Evolutionary conservation across 2,888 invertebrate species (phyloP), one percentile per base, ranked within the genome.

Genomic region (Escarpia spicata): DNA sequence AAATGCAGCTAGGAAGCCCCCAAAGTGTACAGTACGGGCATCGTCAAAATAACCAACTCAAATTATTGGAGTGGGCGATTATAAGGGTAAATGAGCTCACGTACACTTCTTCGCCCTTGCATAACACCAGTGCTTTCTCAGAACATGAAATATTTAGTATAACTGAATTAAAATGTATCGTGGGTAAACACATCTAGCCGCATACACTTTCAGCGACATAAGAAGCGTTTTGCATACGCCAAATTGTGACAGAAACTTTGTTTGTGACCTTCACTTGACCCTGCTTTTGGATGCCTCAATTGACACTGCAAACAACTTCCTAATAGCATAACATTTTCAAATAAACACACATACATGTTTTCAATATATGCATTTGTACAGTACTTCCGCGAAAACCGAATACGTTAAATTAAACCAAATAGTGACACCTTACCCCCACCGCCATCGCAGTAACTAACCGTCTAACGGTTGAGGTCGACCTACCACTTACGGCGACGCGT

Each of bases 241-340:
- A 75, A 26, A 75, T 26, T 75, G 75, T 26, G 3, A 19, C 19
- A 9, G n/a, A 75, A 75, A 26, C 75, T 75, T 75, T 75, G 15
- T 75, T 75, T 75, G 26, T 75, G 75, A 75, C 75, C 75, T 75
- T 75, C 75, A 75, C 75, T 19, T 75, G 75, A 75, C 75, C 75
- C 75, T n/a, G n/a, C 75, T 75, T 75, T n/a, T 75, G 26, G 26
- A 75, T 26, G 26, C 19, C 75, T 75, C n/a, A 75, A 75, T n/a
- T 6, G 6, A 75, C 75, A 26, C 3, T n/a, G 75, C 75, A 19
- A 75, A 75, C 75, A 75, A 75, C 75, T 26, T 75, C n/a, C n/a
- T 75, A 75, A 26, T 75, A 26, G 26, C 75, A 75, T 75, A 75
- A 75, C n/a, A 15, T 6, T 75, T 19, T 75, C 75, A 6, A 75